Percentiles rank a stretch among this genome's conserved stretches.
Evolutionary conservation across 2,113 vertebrate species (phyloP).

Genomic region (Riparia riparia): DNA sequence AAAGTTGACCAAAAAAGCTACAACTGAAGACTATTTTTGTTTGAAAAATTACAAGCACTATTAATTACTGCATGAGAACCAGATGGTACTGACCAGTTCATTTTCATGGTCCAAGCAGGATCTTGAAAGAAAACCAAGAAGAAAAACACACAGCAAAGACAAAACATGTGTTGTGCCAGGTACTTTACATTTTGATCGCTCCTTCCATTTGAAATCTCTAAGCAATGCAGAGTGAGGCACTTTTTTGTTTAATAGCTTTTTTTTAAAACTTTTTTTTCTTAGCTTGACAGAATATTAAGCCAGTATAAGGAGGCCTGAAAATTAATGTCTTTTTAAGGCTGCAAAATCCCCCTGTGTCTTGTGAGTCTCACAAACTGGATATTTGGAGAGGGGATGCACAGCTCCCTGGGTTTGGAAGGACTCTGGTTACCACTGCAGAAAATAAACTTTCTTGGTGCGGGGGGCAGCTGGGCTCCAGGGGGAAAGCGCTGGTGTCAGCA

Average conservation of each 20-base stretch:
- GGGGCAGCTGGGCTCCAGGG: constrained; percentile 10
- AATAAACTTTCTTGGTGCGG: not conserved
- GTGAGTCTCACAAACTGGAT: not conserved
- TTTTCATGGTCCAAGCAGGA: constrained; percentile 2
- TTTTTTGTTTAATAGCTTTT: not conserved
- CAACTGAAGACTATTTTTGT: not conserved
- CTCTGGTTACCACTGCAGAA: constrained; percentile 60
- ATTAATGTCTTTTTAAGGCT: constrained; percentile 17
- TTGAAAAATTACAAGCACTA: constrained; percentile 23
- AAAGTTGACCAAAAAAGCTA: constrained; percentile 2
- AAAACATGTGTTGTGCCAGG: constrained; percentile 7
- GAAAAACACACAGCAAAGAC: constrained; percentile 17
- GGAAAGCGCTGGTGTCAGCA: constrained; percentile 65
- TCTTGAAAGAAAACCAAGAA: not conserved
- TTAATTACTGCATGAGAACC: constrained; percentile 46
- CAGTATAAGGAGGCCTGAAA: constrained; percentile 23
- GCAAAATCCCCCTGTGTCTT: not conserved
- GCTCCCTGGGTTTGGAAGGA: not conserved
- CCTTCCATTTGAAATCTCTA: not conserved
- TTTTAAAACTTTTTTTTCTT: not conserved
- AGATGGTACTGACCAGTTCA: constrained; percentile 20
- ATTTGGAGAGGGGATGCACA: not conserved
- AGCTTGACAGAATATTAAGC: constrained; percentile 55
- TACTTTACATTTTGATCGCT: not conserved
- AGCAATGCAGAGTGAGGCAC: not conserved